Evolutionary conservation across 2,888 invertebrate genomes (phyloP).

Genomic region (Oithona nana): DNA sequence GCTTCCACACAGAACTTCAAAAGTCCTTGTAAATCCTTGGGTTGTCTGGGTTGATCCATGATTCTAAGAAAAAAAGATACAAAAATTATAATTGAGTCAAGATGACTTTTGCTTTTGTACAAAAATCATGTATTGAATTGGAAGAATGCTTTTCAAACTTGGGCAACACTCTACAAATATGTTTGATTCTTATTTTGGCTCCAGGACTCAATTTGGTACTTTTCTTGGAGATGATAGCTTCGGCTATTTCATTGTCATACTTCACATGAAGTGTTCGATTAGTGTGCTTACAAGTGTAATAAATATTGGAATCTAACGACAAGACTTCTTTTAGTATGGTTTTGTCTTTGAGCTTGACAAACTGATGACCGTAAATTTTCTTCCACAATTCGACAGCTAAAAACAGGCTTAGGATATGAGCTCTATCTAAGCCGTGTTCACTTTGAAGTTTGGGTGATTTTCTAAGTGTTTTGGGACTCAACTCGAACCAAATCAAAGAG

Average conservation of each 20-base stretch:
- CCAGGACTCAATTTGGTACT: background rate
- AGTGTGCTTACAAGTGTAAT: background rate
- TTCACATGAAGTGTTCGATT: background rate
- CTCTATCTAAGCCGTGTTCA: background rate
- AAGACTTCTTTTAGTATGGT: background rate
- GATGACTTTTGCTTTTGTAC: too few relatives aligned
- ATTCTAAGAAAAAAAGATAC: too few relatives aligned
- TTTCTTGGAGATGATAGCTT: background rate
- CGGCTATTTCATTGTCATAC: constrained; percentile 2
- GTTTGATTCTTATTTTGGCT: background rate
- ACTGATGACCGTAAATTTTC: background rate
- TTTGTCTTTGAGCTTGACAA: background rate
- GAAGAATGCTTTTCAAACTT: background rate
- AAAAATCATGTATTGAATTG: too few relatives aligned
- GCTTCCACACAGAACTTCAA: constrained; percentile 15
- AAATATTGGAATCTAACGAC: background rate
- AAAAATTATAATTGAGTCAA: too few relatives aligned
- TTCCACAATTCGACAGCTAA: background rate
- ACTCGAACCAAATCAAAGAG: background rate
- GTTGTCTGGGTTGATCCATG: background rate
- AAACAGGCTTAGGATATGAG: background rate
- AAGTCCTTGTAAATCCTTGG: constrained; percentile 8
- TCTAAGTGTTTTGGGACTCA: background rate
- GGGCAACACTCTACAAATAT: background rate
- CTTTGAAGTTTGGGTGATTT: background rate